These are phyloP conservation scores for Equus przewalskii DNA, from an alignment of 2,113 vertebrate species.

Conservation along the genomic window DNA sequence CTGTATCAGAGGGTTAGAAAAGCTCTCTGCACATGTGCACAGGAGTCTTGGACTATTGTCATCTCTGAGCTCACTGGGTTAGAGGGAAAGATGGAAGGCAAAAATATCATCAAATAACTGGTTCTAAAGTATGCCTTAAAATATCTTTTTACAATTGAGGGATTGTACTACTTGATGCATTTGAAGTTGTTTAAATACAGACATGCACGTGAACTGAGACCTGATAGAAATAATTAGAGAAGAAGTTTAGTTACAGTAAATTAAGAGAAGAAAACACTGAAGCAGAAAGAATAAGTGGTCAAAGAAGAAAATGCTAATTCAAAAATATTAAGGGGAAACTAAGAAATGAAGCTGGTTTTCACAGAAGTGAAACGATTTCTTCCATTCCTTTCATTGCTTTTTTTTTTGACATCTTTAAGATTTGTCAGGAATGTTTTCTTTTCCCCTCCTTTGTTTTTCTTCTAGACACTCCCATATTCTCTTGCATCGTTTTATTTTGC, in stretches of 20 bases:
- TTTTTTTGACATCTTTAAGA: neutral
- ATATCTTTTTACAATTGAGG: neutral
- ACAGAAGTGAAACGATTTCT: neutral
- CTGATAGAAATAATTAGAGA: slow-evolving; percentile 74
- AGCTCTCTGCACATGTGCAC: neutral
- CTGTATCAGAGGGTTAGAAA: neutral
- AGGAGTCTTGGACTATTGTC: neutral
- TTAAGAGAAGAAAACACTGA: slow-evolving; percentile 60
- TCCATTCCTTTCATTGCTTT: neutral
- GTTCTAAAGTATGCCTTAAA: slow-evolving; percentile 34
- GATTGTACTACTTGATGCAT: slow-evolving; percentile 19
- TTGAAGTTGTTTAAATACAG: slow-evolving; percentile 68
- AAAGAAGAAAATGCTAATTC: slow-evolving; percentile 68
- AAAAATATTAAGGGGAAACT: slow-evolving; percentile 3
- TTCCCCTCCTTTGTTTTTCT: neutral
- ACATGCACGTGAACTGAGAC: slow-evolving; percentile 38
- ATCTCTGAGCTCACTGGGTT: neutral
- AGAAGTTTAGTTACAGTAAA: slow-evolving; percentile 79
- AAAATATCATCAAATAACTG: neutral
- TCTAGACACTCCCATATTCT: slow-evolving; percentile 5
- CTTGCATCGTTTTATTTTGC: slow-evolving; percentile 27
- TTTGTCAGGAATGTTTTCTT: slow-evolving; percentile 62
- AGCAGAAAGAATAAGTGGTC: slow-evolving; percentile 77
- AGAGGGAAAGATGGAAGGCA: neutral
- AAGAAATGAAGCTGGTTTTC: neutral